phyloP scores from a whole-genome alignment of 2,888 invertebrate genomes.

The Catocala nupta region DNA sequence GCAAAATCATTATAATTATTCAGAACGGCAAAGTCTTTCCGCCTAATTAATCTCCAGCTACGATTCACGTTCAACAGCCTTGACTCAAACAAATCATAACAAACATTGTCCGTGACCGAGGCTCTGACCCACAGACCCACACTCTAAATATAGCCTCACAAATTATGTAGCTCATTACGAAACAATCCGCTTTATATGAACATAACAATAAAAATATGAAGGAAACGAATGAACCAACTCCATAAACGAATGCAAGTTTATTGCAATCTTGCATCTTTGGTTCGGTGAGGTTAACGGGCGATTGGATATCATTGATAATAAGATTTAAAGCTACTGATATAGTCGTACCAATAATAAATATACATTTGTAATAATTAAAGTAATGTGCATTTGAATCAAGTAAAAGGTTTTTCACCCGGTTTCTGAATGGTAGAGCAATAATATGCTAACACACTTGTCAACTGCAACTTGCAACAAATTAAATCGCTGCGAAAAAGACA shows the following conservation, averaged over 20 bases:
- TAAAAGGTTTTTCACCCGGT: too few species aligned
- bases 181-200: constrained; percentile 27
- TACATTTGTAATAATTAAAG: too few species aligned
- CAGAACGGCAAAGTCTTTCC: neutral
- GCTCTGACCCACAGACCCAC: constrained; percentile 51
- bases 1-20: neutral
- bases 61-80: constrained; percentile 27
- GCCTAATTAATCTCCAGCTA: neutral
- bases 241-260: neutral
- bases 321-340: neutral
- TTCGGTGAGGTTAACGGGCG: neutral
- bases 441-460: too few species aligned
- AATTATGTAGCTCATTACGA: constrained; percentile 40
- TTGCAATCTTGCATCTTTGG: neutral
- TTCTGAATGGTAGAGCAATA: too few species aligned
- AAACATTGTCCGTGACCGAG: constrained; percentile 44
- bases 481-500: too few species aligned
- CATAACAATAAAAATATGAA: constrained; percentile 32
- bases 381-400: too few species aligned
- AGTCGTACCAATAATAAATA: too few species aligned
- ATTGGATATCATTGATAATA: neutral
- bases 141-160: constrained; percentile 36
- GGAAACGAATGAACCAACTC: constrained; percentile 19
- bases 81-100: constrained; percentile 46
- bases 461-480: too few species aligned